Percentiles rank a stretch among this genome's conserved stretches.
These are phyloP conservation scores for Fulica atra DNA, from an alignment of 2,113 vertebrate genomes.

Conservation along the genomic window DNA sequence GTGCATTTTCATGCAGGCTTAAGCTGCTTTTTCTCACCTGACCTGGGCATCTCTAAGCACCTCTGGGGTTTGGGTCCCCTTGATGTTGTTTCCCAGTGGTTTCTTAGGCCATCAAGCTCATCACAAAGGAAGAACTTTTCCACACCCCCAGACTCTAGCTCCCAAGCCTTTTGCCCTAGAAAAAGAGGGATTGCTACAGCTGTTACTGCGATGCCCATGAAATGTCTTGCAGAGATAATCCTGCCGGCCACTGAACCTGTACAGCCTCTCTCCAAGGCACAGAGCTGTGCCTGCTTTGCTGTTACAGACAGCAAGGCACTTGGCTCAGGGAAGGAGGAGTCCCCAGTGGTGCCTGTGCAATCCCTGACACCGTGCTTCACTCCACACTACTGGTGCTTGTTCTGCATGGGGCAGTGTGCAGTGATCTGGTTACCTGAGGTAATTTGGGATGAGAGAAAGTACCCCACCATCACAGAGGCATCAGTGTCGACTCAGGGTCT, in stretches of 20 bases:
- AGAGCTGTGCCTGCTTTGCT: not conserved
- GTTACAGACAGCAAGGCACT: not conserved
- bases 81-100: not conserved
- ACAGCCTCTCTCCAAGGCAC: not conserved
- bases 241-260: not conserved
- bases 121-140: not conserved
- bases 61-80: not conserved
- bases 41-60: not conserved
- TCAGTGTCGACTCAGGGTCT: not conserved
- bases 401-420: not conserved
- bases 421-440: not conserved
- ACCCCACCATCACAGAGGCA: not conserved
- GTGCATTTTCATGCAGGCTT: not conserved
- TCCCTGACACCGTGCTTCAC: not conserved
- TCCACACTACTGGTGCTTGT: not conserved
- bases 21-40: not conserved
- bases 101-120: not conserved
- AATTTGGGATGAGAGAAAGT: not conserved
- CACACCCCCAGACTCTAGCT: not conserved
- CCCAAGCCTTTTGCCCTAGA: not conserved
- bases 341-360: rapidly evolving
- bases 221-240: not conserved
- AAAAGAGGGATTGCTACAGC: not conserved
- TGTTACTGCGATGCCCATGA: not conserved
- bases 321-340: not conserved